Evolutionary conservation across 2,888 invertebrate genomes (phyloP).

Genomic region (Heterodera filipjevi): DNA sequence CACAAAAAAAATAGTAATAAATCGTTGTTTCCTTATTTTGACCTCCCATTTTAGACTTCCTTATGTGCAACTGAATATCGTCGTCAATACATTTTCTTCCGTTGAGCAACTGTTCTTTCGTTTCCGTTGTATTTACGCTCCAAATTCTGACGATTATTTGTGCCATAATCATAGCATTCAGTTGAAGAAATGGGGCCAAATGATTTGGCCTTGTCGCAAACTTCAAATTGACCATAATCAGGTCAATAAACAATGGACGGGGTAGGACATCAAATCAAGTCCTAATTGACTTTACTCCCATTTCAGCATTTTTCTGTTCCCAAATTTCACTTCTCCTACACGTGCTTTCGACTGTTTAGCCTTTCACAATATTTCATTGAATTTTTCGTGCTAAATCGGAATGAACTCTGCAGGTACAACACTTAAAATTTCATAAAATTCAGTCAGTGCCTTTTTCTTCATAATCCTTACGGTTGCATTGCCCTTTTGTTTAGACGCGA

Average conservation of each 20-base stretch:
- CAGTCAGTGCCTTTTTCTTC: background rate
- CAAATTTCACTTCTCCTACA: slow-evolving; percentile 44
- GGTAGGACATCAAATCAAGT: background rate
- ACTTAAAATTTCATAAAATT: no score
- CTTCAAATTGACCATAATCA: slow-evolving; percentile 22
- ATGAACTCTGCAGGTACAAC: slow-evolving; percentile 37
- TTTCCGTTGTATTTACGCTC: slow-evolving; percentile 50
- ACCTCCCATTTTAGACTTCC: slow-evolving; percentile 47
- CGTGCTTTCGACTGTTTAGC: slow-evolving; percentile 52
- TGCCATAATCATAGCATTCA: slow-evolving; percentile 47
- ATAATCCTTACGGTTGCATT: no score
- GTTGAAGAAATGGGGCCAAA: slow-evolving; percentile 37
- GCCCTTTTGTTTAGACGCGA: background rate
- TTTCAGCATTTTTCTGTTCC: slow-evolving; percentile 16
- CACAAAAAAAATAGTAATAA: no score
- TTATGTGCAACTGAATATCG: slow-evolving; percentile 49
- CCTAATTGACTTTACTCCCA: background rate
- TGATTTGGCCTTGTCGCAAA: slow-evolving; percentile 46
- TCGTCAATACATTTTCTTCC: slow-evolving; percentile 37
- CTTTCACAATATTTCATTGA: slow-evolving; percentile 51
- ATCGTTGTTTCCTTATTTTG: background rate
- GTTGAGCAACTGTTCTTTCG: slow-evolving; percentile 40
- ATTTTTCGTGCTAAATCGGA: slow-evolving; percentile 47
- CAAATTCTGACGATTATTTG: slow-evolving; percentile 48
- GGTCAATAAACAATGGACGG: background rate